These are phyloP conservation scores for Zosterops lateralis DNA, from an alignment of 2,113 vertebrate species.

Conservation along the genomic window DNA sequence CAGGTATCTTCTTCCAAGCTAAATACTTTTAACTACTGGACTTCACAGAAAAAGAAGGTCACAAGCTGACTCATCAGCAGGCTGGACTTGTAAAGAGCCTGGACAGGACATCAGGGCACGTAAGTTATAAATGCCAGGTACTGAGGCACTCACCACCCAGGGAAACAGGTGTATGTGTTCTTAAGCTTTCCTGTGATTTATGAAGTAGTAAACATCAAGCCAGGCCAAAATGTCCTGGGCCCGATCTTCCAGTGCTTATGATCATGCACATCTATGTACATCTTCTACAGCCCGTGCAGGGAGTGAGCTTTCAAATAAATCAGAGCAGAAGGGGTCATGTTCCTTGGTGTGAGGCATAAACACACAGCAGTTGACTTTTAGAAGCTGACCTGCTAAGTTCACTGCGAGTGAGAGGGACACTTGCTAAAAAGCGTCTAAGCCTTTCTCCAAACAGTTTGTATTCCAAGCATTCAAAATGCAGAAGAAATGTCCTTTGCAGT, in stretches of 20 bases:
- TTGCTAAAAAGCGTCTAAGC: neutral
- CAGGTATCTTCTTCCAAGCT: conserved; percentile 66
- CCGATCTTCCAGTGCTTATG: neutral
- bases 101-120: neutral
- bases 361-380: neutral
- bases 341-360: neutral
- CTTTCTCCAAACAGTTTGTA: neutral
- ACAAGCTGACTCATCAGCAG: conserved; percentile 23
- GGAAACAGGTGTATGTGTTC: conserved; percentile 36
- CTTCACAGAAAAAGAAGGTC: conserved; percentile 42
- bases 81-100: neutral
- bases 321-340: neutral
- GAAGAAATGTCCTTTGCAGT: neutral
- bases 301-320: neutral
- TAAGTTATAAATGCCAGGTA: neutral
- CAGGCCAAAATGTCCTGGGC: neutral
- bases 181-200: conserved; percentile 34
- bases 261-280: neutral
- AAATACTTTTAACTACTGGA: conserved; percentile 57
- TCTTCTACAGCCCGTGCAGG: neutral
- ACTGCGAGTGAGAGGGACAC: neutral
- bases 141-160: neutral
- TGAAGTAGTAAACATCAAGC: conserved; percentile 12
- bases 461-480: neutral
- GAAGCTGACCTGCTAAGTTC: neutral